These are phyloP conservation scores for Pachyrhynchus sulphureomaculatus DNA, from an alignment of 1,140 invertebrate genomes.

Conservation along the genomic window DNA sequence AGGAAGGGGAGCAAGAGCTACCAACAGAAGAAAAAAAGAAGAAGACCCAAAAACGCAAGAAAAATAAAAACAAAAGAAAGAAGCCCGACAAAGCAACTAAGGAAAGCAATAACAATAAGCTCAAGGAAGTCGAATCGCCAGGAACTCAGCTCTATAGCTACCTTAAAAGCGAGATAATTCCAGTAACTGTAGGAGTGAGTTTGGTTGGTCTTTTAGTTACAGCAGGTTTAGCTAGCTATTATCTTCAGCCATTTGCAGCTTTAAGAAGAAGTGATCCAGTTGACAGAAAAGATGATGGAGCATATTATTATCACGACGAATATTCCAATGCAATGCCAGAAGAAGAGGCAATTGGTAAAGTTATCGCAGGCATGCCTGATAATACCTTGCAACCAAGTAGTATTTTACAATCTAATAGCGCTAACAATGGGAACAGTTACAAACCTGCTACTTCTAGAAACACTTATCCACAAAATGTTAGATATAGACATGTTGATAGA, in stretches of 20 bases:
- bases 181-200: constrained; percentile 70
- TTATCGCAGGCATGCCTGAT: constrained; percentile 69
- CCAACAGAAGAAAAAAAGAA: constrained; percentile 49
- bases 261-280: constrained; percentile 66
- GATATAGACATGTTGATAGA: constrained; percentile 30
- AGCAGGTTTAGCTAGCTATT: constrained; percentile 72
- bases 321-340: constrained; percentile 68
- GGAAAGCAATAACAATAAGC: constrained; percentile 50
- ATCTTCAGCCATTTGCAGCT: constrained; percentile 71
- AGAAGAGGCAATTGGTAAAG: constrained; percentile 72
- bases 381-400: constrained; percentile 34
- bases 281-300: constrained; percentile 60
- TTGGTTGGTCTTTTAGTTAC: constrained; percentile 69
- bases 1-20: constrained; percentile 59
- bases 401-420: constrained; percentile 6
- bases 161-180: constrained; percentile 75
- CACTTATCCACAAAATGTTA: constrained; percentile 27
- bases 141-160: constrained; percentile 77
- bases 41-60: constrained; percentile 56
- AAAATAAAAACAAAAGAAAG: constrained; percentile 62
- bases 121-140: constrained; percentile 56
- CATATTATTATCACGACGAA: constrained; percentile 62
- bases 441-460: constrained; percentile 37
- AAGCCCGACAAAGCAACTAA: constrained; percentile 57
- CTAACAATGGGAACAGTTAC: constrained; percentile 21